Base-by-base conservation (phyloP, 2,797 vertebrate genomes). In the Tiaroga cobitis region DNA sequence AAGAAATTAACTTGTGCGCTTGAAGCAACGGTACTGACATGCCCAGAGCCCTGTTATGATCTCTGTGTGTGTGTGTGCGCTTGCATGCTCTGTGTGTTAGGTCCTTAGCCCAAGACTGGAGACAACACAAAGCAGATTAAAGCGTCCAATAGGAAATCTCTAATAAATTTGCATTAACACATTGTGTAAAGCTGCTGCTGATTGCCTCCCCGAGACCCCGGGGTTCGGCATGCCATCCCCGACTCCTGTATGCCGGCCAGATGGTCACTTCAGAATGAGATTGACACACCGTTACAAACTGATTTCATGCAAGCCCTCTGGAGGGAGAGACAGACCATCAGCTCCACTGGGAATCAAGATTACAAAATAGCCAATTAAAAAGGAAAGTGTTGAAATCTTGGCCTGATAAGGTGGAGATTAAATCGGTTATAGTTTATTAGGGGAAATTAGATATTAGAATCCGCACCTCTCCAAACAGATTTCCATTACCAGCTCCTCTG, bases 321-420 rank as follows among this genome's bases (percentile, higher is more conserved):
- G 97, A 97, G 97, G 96, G 93, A 94, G 94, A 95, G 96, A 95
- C 96, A 94, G 95, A 96, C 97, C 96, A 96, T 96, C 95, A 93
- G 94, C 96, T 97, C 98, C 97, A 96, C 95, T 96, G 97, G 97
- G 98, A 99, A 97, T 97, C 97, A 95, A 97, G 97, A 97, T 97
- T 97, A 99, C 97, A 98, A 97, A 99, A 99, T 97, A 98, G 97
- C 96, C 98, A 98, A 98, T 99, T 99, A 99, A 95, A 95, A 96
- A 96, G 93, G 95, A 96, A 97, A 97, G 96, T 96, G 97, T 96
- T 96, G 96, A 97, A 97, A 96, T 95, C 96, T 97, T 96, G 94
- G 95, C 93, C 95, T 94, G 96, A 96, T 97, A 96, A 95, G 94
- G 94, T 93, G 93, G 89, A 95, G 95, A 96, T 96, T 96, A 96